Conservation (phyloP, 1,140 invertebrate genomes). For the Ruditapes philippinarum region DNA sequence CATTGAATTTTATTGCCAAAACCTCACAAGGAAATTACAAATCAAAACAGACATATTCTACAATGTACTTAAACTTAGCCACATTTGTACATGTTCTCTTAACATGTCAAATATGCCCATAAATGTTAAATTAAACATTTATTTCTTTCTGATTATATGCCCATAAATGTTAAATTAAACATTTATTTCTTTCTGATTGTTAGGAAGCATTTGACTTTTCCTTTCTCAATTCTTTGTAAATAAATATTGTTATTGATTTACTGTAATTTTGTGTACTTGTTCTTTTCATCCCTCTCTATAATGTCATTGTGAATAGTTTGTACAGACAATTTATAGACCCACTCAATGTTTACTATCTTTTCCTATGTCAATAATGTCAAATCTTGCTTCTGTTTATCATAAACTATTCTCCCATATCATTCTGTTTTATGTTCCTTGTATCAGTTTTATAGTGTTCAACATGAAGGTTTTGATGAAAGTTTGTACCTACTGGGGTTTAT, state of each 20-base stretch:
- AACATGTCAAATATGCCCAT: too few relatives aligned
- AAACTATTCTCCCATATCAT: too few relatives aligned
- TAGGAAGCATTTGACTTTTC: neutral
- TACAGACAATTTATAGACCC: slow-evolving; percentile 1
- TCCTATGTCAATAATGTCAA: neutral
- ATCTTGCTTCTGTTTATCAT: neutral
- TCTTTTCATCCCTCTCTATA: neutral
- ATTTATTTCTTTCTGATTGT: neutral
- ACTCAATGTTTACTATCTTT: slow-evolving; percentile 2
- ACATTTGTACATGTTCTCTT: too few relatives aligned
- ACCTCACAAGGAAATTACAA: too few relatives aligned
- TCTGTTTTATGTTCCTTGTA: too few relatives aligned
- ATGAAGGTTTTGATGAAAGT: too few relatives aligned
- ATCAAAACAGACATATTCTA: too few relatives aligned
- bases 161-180: neutral
- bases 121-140: neutral
- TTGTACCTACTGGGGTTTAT: too few relatives aligned
- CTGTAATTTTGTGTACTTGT: slow-evolving; percentile 34
- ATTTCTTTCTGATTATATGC: neutral
- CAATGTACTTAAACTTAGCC: too few relatives aligned
- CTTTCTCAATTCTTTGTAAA: neutral
- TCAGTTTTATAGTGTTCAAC: too few relatives aligned
- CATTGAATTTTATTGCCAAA: too few relatives aligned
- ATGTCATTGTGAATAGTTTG: neutral
- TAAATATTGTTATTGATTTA: slow-evolving; percentile 39